Conservation (phyloP, 2,113 vertebrate species). For the Halcyon malimbica region DNA sequence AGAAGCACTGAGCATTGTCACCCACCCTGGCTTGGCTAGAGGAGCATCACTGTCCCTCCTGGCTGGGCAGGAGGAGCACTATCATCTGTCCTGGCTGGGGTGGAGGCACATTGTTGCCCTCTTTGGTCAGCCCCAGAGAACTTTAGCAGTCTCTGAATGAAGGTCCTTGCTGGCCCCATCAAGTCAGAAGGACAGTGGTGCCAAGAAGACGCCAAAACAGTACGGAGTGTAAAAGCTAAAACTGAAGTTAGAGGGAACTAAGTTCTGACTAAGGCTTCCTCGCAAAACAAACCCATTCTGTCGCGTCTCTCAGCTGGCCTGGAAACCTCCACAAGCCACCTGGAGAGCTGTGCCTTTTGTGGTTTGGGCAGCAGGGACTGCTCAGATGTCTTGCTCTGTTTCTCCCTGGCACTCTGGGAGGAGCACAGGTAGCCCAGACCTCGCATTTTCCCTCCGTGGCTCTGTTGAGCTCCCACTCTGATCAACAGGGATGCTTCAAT, state of each 20-base stretch:
- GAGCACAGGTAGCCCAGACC: not conserved
- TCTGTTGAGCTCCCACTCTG: not conserved
- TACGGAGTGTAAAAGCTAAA: not conserved
- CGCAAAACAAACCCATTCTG: not conserved
- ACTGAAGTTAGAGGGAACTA: not conserved
- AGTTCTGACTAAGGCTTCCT: not conserved
- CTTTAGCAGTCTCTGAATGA: not conserved
- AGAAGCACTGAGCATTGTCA: not conserved
- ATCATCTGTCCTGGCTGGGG: not conserved
- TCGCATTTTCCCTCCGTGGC: not conserved
- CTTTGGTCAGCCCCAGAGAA: not conserved
- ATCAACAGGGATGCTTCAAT: not conserved
- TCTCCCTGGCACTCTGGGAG: not conserved
- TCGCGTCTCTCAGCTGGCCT: not conserved
- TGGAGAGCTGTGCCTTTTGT: not conserved
- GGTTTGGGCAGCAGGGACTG: not conserved
- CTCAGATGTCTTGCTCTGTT: fast-evolving
- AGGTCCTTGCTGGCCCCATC: fast-evolving
- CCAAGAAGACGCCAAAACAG: fast-evolving
- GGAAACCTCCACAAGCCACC: fast-evolving
- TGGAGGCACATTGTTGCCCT: not conserved
- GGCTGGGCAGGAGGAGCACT: not conserved
- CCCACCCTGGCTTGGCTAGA: fast-evolving
- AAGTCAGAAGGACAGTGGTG: not conserved
- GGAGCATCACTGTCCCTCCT: not conserved